Evolutionary conservation across 2,888 invertebrate genomes (phyloP).

Genomic region (Xylophagus ater): DNA sequence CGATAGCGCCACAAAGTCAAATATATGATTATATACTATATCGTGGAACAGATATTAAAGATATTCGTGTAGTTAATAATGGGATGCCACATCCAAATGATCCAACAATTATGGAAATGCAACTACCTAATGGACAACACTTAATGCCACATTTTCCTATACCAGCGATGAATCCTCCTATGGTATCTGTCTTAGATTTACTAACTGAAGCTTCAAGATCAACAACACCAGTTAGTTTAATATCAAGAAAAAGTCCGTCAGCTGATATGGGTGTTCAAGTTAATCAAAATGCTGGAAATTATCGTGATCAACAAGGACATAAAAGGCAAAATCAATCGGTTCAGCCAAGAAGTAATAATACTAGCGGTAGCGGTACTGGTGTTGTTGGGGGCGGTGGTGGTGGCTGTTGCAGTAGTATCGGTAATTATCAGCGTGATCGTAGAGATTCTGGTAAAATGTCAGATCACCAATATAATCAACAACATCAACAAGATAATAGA

Average conservation of each 20-base stretch:
- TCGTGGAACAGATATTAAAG: slow-evolving; percentile 96
- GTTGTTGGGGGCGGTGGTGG: slow-evolving; percentile 15
- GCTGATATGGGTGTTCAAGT: slow-evolving; percentile 76
- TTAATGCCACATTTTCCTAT: slow-evolving; percentile 58
- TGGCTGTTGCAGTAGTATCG: slow-evolving; percentile 19
- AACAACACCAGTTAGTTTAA: slow-evolving; percentile 63
- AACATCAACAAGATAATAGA: slow-evolving; percentile 33
- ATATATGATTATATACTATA: slow-evolving; percentile 98
- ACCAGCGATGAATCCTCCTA: slow-evolving; percentile 51
- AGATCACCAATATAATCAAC: slow-evolving; percentile 26
- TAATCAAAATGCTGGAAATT: slow-evolving; percentile 26
- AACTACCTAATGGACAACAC: slow-evolving; percentile 56
- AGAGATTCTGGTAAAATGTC: slow-evolving; percentile 35
- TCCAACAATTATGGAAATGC: slow-evolving; percentile 93
- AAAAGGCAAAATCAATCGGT: too few species aligned
- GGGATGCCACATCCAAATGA: slow-evolving; percentile 82
- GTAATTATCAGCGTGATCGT: slow-evolving; percentile 28
- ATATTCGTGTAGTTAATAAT: slow-evolving; percentile 89
- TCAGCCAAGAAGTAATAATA: slow-evolving; percentile 28
- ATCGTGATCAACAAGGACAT: slow-evolving; percentile 25
- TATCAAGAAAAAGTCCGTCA: slow-evolving; percentile 71
- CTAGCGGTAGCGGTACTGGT: slow-evolving; percentile 18
- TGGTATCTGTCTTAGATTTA: slow-evolving; percentile 39
- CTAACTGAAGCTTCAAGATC: slow-evolving; percentile 56
- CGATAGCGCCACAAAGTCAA: slow-evolving; percentile 93